These are phyloP conservation scores for Mus musculus DNA, from an alignment of 2,113 vertebrate species.

Conservation along the genomic window GRCm39 chr7:43318501-43319000, in stretches of 20 bases:
- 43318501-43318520: not conserved
- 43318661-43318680: not conserved
- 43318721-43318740: not conserved
- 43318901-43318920: not conserved
- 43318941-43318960: not conserved
- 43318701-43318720: not conserved
- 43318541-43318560: no score
- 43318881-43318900: not conserved
- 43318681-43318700: not conserved
- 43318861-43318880: no score
- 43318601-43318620: not conserved
- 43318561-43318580: not conserved
- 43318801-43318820: not conserved
- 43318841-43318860: no score
- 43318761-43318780: not conserved
- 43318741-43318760: not conserved
- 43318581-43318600: not conserved
- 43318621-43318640: not conserved
- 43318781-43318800: not conserved
- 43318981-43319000: not conserved
- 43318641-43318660: not conserved
- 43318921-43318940: not conserved
- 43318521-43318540: not conserved
- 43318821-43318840: not conserved
- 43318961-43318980: not conserved